Conservation (phyloP, 2,113 vertebrate species). For the Malurus melanocephalus region DNA sequence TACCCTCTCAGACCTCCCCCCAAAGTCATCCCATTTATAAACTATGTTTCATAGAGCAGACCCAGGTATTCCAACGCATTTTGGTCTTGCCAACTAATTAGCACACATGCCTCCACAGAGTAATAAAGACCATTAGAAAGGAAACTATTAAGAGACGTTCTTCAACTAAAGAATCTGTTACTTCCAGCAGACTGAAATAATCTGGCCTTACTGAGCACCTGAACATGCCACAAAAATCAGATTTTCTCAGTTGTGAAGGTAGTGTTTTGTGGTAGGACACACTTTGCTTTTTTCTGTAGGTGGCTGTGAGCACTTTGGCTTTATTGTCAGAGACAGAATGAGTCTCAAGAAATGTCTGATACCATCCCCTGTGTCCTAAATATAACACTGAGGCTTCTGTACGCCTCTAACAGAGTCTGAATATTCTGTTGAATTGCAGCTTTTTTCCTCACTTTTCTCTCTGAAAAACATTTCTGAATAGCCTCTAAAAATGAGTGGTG, state of each 20-base stretch:
- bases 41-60: not conserved
- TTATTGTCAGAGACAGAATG: not conserved
- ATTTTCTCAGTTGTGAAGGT: not conserved
- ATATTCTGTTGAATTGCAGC: not conserved
- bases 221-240: not conserved
- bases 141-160: not conserved
- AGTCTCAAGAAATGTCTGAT: not conserved
- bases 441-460: not conserved
- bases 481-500: not conserved
- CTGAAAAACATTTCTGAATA: not conserved
- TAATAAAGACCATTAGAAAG: not conserved
- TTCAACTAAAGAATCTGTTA: not conserved
- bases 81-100: not conserved
- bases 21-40: not conserved
- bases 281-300: not conserved
- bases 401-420: not conserved
- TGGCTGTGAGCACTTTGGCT: not conserved
- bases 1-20: not conserved
- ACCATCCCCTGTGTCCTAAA: not conserved
- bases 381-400: not conserved
- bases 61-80: not conserved
- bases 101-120: not conserved
- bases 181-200: not conserved
- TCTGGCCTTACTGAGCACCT: not conserved
- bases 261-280: not conserved